A percentile compares a stretch with the other conserved stretches of the same genome.
Conservation (phyloP, 2,888 invertebrate species). For the Phyllotreta striolata region DNA sequence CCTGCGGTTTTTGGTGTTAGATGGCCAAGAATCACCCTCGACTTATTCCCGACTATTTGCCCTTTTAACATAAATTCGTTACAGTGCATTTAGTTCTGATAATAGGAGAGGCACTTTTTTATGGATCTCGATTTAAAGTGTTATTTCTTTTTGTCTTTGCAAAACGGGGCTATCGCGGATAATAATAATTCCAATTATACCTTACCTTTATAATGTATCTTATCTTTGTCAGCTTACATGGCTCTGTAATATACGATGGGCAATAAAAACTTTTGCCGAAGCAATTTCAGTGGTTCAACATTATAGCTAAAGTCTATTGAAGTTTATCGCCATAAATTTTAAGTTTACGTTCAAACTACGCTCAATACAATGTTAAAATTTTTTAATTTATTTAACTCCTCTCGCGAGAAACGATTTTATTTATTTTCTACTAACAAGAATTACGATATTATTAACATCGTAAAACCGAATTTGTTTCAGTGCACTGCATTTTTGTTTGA, state of each 20-base stretch:
- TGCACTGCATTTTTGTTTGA: no score
- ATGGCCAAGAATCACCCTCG: slow-evolving; percentile 38
- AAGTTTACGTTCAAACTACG: slow-evolving; percentile 2
- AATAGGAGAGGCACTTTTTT: slow-evolving; percentile 22
- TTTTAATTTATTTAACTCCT: slow-evolving; percentile 8
- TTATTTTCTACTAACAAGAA: no score
- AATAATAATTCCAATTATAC: no score
- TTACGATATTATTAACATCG: no score
- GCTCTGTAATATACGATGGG: slow-evolving; percentile 4
- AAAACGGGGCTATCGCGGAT: no score
- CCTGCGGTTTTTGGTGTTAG: slow-evolving; percentile 37
- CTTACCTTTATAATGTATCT: background rate
- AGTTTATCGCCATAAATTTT: slow-evolving; percentile 17
- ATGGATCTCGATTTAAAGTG: background rate
- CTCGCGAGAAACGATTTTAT: background rate
- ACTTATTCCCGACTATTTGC: slow-evolving; percentile 44
- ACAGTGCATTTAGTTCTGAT: slow-evolving; percentile 34
- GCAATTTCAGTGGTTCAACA: slow-evolving; percentile 17
- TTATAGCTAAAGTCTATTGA: slow-evolving; percentile 12
- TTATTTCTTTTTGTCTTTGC: no score
- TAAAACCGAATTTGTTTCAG: no score
- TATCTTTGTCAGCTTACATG: slow-evolving; percentile 4
- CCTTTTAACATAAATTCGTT: slow-evolving; percentile 42
- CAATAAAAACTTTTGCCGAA: slow-evolving; percentile 6
- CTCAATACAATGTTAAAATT: slow-evolving; percentile 9